These are phyloP conservation scores for Osmoderma eremita DNA, from an alignment of 2,888 invertebrate species.

Conservation along the genomic window DNA sequence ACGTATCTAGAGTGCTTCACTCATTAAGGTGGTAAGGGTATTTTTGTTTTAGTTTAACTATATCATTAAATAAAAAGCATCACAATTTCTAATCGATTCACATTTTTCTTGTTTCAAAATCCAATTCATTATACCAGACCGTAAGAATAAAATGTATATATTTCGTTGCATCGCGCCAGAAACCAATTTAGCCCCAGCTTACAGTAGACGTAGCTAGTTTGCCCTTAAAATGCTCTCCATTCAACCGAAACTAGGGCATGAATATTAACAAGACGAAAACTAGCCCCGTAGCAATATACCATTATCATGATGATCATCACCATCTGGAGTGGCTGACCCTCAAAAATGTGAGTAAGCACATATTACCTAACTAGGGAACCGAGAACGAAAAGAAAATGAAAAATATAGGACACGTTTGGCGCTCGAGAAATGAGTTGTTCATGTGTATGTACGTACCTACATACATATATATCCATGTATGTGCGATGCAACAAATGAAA, in stretches of 20 bases:
- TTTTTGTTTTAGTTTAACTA: no score
- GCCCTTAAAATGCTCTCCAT: conserved; percentile 30
- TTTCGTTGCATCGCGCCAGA: conserved; percentile 21
- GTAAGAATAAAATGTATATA: conserved; percentile 14
- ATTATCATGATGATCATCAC: conserved; percentile 13
- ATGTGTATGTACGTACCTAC: no score
- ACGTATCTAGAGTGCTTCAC: no score
- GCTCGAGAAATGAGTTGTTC: no score
- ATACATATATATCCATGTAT: no score
- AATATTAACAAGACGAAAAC: conserved; percentile 27
- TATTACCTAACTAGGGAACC: neutral
- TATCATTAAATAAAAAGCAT: no score
- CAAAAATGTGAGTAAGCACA: neutral
- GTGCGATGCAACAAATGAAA: no score
- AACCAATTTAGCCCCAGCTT: conserved; percentile 34
- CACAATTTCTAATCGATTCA: no score
- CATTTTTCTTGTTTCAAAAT: neutral
- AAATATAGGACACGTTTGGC: no score
- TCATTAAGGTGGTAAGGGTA: no score
- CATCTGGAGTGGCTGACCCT: conserved; percentile 5
- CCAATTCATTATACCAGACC: neutral
- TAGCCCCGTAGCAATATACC: conserved; percentile 13
- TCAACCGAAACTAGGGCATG: conserved; percentile 34
- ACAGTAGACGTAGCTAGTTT: conserved; percentile 26
- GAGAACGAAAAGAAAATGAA: no score